Percentiles rank a stretch among this genome's conserved stretches.
These are phyloP conservation scores for Cataglyphis cursor DNA, from an alignment of 2,888 invertebrate genomes.

Conservation along the genomic window DNA sequence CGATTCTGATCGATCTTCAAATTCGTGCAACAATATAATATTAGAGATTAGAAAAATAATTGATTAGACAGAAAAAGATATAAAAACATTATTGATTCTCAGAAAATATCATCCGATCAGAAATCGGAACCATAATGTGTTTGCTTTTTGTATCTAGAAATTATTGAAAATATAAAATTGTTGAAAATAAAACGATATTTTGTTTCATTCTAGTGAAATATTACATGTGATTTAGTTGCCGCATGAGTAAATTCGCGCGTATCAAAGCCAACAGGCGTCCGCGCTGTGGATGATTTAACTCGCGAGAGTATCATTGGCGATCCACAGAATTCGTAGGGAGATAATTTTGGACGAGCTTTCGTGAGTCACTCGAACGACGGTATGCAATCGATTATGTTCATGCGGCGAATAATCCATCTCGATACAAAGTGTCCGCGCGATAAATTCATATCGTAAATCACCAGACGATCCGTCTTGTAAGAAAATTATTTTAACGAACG, in stretches of 20 bases:
- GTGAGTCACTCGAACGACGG: conserved; percentile 12
- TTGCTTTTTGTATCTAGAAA: neutral
- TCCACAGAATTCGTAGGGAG: conserved; percentile 20
- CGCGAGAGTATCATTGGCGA: neutral
- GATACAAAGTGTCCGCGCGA: too few species aligned
- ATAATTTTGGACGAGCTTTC: conserved; percentile 35
- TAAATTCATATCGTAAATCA: neutral
- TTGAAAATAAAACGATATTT: neutral
- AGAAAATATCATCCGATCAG: neutral
- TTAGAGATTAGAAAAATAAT: too few species aligned
- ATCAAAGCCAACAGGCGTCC: neutral
- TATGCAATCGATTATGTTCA: conserved; percentile 14
- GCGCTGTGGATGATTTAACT: conserved; percentile 20
- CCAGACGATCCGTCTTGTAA: neutral
- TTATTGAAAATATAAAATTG: neutral
- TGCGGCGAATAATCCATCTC: conserved; percentile 4
- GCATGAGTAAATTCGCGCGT: neutral
- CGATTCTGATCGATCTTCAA: neutral
- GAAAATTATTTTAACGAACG: neutral
- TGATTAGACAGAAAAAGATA: neutral
- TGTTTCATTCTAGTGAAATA: neutral
- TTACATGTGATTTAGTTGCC: neutral
- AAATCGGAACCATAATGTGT: neutral
- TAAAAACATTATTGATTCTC: neutral
- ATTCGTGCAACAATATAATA: neutral